Evolutionary conservation across 2,888 invertebrate species (phyloP).

Genomic region (Boloria selene): DNA sequence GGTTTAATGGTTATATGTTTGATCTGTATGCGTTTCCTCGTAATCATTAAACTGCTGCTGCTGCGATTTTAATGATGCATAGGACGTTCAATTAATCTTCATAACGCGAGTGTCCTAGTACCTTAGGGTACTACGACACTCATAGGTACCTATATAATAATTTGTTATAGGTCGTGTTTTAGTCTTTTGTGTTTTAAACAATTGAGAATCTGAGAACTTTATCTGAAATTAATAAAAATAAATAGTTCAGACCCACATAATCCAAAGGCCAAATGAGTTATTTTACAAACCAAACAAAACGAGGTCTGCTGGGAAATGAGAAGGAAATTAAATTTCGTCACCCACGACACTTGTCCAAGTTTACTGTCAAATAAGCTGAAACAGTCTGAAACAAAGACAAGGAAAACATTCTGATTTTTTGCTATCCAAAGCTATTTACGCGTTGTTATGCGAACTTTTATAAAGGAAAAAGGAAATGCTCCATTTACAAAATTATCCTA

Average conservation of each 20-base stretch:
- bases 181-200: no score
- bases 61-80: no score
- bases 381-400: constrained; percentile 22
- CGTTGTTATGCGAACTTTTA: constrained; percentile 9
- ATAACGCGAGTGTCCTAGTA: no score
- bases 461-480: constrained; percentile 24
- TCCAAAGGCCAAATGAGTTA: background rate
- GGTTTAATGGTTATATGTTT: no score
- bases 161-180: no score
- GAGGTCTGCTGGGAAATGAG: constrained; percentile 55
- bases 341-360: constrained; percentile 27
- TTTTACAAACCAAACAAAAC: constrained; percentile 39
- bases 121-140: no score
- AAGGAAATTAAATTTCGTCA: constrained; percentile 63
- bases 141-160: no score
- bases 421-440: constrained; percentile 9
- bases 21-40: no score
- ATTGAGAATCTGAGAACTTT: no score
- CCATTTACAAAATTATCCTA: constrained; percentile 28
- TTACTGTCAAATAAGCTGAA: constrained; percentile 20
- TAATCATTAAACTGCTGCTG: no score
- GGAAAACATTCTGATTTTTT: constrained; percentile 19
- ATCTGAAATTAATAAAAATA: background rate
- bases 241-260: background rate
- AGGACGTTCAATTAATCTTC: no score